phyloP scores from a whole-genome alignment of 2,113 vertebrate genomes.

The Pluvialis apricaria region DNA sequence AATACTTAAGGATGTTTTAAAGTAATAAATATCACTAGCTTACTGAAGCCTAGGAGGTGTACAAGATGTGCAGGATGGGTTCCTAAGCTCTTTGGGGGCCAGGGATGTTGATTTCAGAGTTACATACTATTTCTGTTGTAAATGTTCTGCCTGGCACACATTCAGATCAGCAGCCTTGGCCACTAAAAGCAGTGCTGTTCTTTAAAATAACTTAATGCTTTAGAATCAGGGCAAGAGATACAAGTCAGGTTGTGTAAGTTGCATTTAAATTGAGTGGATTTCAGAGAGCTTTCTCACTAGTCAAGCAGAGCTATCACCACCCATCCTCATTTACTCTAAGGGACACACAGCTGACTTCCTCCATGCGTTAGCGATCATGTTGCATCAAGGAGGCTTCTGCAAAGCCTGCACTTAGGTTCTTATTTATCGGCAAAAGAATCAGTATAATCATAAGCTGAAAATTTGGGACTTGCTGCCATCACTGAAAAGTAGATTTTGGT shows the following conservation, averaged over 20 bases:
- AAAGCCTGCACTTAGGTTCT: background rate
- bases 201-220: background rate
- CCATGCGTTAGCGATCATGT: background rate
- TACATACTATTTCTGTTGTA: background rate
- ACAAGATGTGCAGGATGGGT: background rate
- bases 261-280: background rate
- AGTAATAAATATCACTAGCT: background rate
- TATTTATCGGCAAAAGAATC: background rate
- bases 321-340: background rate
- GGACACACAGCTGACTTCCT: background rate
- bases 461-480: background rate
- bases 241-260: background rate
- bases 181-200: background rate
- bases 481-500: background rate
- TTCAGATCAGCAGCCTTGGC: background rate
- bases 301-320: background rate
- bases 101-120: background rate
- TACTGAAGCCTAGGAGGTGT: background rate
- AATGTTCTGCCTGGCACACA: background rate
- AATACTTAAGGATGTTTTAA: background rate
- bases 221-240: background rate
- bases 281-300: background rate
- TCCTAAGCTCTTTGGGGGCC: background rate
- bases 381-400: background rate
- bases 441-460: background rate